A percentile compares a stretch with the other conserved stretches of the same genome.
phyloP scores from a whole-genome alignment of 2,113 vertebrate species.

The Alaudala cheleensis region DNA sequence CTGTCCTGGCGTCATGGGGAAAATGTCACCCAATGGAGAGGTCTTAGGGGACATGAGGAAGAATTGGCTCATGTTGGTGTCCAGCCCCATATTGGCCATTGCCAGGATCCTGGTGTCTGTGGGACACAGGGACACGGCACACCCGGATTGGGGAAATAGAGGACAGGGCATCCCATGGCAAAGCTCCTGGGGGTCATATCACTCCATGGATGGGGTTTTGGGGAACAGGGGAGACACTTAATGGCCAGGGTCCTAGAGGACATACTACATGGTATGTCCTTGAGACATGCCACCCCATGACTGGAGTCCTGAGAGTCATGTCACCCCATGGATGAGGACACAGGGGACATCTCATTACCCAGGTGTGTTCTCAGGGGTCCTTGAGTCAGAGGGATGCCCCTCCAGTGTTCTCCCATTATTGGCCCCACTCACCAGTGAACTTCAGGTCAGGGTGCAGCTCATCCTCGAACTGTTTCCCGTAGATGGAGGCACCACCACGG shows the following conservation, averaged over 20 bases:
- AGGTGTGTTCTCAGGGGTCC: neutral
- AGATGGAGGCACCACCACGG: constrained; percentile 92
- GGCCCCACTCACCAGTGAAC: constrained; percentile 82
- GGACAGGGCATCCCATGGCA: neutral
- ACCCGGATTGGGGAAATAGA: neutral
- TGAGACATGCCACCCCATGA: neutral
- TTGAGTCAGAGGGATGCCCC: neutral
- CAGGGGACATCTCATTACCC: neutral
- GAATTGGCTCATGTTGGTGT: neutral
- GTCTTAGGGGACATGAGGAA: neutral
- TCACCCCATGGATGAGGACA: neutral
- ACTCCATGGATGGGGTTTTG: neutral
- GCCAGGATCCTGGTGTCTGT: neutral
- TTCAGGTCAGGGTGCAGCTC: constrained; percentile 91
- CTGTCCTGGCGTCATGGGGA: neutral
- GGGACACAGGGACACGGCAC: neutral
- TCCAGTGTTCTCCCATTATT: neutral
- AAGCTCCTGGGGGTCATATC: neutral
- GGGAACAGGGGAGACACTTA: too few relatives aligned
- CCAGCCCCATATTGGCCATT: neutral
- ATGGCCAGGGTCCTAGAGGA: too few relatives aligned
- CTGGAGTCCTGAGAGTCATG: neutral
- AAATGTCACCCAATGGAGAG: neutral
- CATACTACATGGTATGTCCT: too few relatives aligned
- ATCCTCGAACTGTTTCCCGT: constrained; percentile 95